Evolutionary conservation across 2,797 vertebrate species (phyloP).

Genomic region (Crypturellus tataupa): DNA sequence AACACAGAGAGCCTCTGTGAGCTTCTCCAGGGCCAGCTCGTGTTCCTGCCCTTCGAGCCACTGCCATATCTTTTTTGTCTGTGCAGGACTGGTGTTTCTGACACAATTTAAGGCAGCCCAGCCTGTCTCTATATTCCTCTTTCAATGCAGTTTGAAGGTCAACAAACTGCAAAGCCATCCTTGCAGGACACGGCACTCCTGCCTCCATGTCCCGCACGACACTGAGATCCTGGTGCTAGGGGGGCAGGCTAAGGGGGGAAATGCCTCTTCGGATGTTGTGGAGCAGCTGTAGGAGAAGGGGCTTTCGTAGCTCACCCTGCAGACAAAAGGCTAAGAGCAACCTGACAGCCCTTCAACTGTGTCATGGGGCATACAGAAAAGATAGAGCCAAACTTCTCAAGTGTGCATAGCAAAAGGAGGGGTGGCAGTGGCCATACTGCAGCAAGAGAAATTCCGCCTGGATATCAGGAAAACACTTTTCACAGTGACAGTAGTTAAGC

Average conservation of each 20-base stretch:
- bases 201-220: background rate
- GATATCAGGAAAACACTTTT: background rate
- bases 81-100: background rate
- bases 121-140: background rate
- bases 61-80: background rate
- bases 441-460: background rate
- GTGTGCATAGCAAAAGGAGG: background rate
- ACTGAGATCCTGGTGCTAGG: background rate
- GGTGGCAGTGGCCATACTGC: background rate
- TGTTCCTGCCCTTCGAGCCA: background rate
- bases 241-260: fast-evolving
- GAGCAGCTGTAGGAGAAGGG: background rate
- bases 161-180: background rate
- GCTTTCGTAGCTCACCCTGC: background rate
- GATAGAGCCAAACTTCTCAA: background rate
- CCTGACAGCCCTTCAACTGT: background rate
- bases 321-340: background rate
- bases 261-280: background rate
- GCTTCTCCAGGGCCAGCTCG: background rate
- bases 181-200: background rate
- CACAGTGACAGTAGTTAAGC: background rate
- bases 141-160: background rate
- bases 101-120: background rate
- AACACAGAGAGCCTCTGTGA: fast-evolving
- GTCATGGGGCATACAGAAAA: background rate